Evolutionary conservation across 2,797 vertebrate genomes (phyloP).

Genomic region (Anas georgica): DNA sequence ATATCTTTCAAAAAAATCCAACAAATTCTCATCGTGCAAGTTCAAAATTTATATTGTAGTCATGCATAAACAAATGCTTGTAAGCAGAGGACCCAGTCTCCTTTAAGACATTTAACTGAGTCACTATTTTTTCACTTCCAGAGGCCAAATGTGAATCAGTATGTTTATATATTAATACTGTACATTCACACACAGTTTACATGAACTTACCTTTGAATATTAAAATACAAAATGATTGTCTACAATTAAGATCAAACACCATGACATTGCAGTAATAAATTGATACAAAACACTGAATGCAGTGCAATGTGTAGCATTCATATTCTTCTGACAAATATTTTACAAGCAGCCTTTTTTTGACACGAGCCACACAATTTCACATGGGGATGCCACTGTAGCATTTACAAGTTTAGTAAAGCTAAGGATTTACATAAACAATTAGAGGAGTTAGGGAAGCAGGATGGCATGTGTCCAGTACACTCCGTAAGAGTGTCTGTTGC

Average conservation of each 20-base stretch:
- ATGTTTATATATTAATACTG: conserved; percentile 43
- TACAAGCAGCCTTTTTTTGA: conserved; percentile 83
- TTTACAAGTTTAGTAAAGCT: conserved; percentile 77
- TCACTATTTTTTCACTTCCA: not conserved
- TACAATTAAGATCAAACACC: conserved; percentile 75
- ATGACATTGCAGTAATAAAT: conserved; percentile 66
- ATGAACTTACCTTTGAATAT: conserved; percentile 79
- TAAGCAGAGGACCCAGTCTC: not conserved
- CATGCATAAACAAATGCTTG: conserved; percentile 13
- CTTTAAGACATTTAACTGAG: not conserved
- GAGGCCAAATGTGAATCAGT: conserved; percentile 16
- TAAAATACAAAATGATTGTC: conserved; percentile 73
- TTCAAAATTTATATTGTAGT: not conserved
- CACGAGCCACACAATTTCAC: conserved; percentile 83
- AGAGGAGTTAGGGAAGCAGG: conserved; percentile 64
- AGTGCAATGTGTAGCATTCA: conserved; percentile 78
- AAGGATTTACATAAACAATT: conserved; percentile 75
- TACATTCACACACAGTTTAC: conserved; percentile 57
- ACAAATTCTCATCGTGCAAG: not conserved
- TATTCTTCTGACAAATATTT: conserved; percentile 76
- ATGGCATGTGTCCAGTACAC: conserved; percentile 76
- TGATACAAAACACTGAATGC: conserved; percentile 76
- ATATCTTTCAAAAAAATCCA: not conserved
- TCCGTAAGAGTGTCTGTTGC: conserved; percentile 56
- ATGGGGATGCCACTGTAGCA: conserved; percentile 74